phyloP scores from a whole-genome alignment of 2,888 invertebrate species.

The Archips xylosteana region DNA sequence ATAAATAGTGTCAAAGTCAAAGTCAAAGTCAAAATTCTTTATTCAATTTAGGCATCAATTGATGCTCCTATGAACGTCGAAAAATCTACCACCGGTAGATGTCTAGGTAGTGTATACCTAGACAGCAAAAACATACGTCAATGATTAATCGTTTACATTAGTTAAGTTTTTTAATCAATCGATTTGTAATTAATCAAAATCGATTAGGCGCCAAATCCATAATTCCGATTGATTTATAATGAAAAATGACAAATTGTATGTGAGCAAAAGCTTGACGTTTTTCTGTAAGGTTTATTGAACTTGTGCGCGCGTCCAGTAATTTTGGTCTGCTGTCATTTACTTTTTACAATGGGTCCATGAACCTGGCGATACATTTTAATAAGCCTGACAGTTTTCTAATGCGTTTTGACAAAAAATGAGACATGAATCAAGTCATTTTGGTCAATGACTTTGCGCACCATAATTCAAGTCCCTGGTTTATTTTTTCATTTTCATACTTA shows the following conservation, averaged over 20 bases:
- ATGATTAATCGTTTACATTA: too few relatives aligned
- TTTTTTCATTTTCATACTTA: background rate
- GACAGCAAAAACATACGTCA: too few relatives aligned
- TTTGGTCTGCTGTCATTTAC: slow-evolving; percentile 23
- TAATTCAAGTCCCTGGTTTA: background rate
- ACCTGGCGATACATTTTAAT: slow-evolving; percentile 35
- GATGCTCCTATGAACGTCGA: too few relatives aligned
- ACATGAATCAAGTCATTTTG: slow-evolving; percentile 17
- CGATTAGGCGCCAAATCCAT: too few relatives aligned
- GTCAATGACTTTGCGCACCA: slow-evolving; percentile 16
- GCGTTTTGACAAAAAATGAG: slow-evolving; percentile 34
- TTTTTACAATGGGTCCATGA: slow-evolving; percentile 43
- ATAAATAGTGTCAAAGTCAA: too few relatives aligned
- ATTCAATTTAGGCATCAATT: too few relatives aligned
- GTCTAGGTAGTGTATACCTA: too few relatives aligned
- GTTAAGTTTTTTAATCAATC: too few relatives aligned
- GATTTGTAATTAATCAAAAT: too few relatives aligned
- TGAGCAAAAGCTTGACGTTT: background rate
- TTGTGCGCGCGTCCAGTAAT: slow-evolving; percentile 42
- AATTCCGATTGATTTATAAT: background rate
- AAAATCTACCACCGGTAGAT: too few relatives aligned
- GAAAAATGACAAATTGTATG: background rate
- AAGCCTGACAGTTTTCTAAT: slow-evolving; percentile 38
- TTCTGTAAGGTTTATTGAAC: slow-evolving; percentile 51
- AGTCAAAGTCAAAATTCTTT: too few relatives aligned